Conservation (phyloP, 2,888 invertebrate genomes). For the Strigamia transsilvanica region DNA sequence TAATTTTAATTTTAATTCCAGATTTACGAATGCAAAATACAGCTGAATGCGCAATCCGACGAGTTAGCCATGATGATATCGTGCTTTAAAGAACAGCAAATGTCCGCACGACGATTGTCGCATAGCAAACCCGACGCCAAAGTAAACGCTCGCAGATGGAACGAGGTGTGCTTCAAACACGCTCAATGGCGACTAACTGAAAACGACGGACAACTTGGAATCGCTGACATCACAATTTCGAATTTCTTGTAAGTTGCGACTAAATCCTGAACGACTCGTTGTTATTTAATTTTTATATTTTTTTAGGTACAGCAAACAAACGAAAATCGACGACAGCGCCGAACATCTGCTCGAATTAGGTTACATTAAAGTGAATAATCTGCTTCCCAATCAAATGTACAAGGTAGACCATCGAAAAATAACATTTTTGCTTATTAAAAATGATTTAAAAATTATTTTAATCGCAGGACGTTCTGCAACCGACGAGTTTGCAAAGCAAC, state of each 20-base stretch:
- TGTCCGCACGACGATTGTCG: constrained; percentile 68
- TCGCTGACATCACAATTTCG: constrained; percentile 92
- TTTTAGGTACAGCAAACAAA: constrained; percentile 88
- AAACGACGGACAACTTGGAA: constrained; percentile 96
- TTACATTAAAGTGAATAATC: constrained; percentile 92
- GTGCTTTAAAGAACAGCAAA: constrained; percentile 84
- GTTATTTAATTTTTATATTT: constrained; percentile 23
- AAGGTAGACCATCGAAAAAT: constrained; percentile 66
- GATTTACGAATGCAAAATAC: constrained; percentile 89
- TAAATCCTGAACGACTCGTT: background rate
- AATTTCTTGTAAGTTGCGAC: constrained; percentile 81
- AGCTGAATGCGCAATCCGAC: constrained; percentile 85
- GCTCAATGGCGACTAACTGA: constrained; percentile 98
- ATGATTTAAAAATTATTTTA: background rate
- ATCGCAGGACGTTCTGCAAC: constrained; percentile 76
- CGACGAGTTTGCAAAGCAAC: constrained; percentile 80
- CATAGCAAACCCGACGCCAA: constrained; percentile 67
- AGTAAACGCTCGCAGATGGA: constrained; percentile 78
- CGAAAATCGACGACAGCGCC: constrained; percentile 95
- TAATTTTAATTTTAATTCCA: constrained; percentile 60
- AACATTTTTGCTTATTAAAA: background rate
- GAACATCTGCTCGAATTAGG: constrained; percentile 96
- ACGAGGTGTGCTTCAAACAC: constrained; percentile 97
- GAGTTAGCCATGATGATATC: constrained; percentile 95
- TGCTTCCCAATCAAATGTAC: constrained; percentile 92